Base-by-base conservation (phyloP, 2,797 vertebrate species). In the Muscicapa comitata region DNA sequence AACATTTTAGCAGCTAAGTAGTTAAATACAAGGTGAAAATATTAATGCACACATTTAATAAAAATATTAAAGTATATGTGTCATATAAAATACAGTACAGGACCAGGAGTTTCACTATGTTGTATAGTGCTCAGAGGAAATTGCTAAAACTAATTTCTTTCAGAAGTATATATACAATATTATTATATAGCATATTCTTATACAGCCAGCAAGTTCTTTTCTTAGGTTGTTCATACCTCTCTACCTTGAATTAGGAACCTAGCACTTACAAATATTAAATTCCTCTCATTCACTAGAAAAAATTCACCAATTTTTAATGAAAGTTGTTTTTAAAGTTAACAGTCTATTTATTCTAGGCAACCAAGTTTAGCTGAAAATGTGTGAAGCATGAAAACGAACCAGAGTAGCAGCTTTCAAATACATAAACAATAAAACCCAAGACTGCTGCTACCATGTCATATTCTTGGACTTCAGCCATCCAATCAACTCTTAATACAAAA, bases 51-150 rank as follows among this genome's bases (percentile, higher is more conserved):
- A 93, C 91, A 96, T 97, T 98, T 86, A 83, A 42, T 95, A 97
- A 97, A 97, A 97, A 96, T 97, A 96, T 97, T 98, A 98, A 99
- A 98, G 98, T 98, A 97, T 98, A 98, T 95, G 97, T 98, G 98
- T 98, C 98, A 98, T 99, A 99, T 98, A 98, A 99, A 98, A 98
- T 99, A 99, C 98, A 98, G 98, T 99, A 99, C 98, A 98, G 98
- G 98, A 98, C 98, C 97, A 98, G 98, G 98, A 98, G 97, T 98
- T 98, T 98, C 98, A 98, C 98, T 98, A 97, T 97, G 96, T 96
- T 98, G 98, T 98, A 98, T 98, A 99, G 98, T 96, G 97, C 97
- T 97, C 94, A 98, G 98, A 98, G 98, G 97, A 98, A 98, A 98
- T 55, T 96, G 97, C 98, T 98, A 98, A 98, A 95, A 95, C 82